Percentiles rank a stretch among this genome's conserved stretches.
These are phyloP conservation scores for Carassius auratus DNA, from an alignment of 2,113 vertebrate species.

Conservation along the genomic window DNA sequence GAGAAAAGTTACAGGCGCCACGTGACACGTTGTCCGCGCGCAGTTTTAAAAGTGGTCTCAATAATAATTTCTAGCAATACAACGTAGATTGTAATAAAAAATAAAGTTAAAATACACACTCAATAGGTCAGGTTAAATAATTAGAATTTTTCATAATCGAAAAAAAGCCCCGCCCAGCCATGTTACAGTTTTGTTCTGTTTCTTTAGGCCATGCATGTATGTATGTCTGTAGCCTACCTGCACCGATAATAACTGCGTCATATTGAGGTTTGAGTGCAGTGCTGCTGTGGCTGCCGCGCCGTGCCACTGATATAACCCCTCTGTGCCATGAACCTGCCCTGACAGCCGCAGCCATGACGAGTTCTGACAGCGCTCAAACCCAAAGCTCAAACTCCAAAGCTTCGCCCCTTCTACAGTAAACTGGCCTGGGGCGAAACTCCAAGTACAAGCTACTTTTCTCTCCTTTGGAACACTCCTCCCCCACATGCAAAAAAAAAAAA, in stretches of 20 bases:
- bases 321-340: constrained; percentile 32
- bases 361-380: background rate
- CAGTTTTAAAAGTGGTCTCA: background rate
- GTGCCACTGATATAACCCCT: constrained; percentile 16
- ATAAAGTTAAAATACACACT: background rate
- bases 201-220: background rate
- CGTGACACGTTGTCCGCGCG: background rate
- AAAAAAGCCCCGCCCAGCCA: background rate
- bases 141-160: background rate
- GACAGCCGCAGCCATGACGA: constrained; percentile 63
- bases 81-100: background rate
- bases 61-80: background rate
- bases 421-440: background rate
- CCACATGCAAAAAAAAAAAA: background rate
- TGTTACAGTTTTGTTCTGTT: background rate
- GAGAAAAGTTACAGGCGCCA: background rate
- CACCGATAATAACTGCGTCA: constrained; percentile 89
- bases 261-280: constrained; percentile 76
- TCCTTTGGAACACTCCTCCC: background rate
- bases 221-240: constrained; percentile 77
- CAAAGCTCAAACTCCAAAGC: background rate
- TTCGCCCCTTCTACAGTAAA: background rate
- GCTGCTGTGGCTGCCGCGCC: constrained; percentile 52
- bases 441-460: background rate
- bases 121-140: background rate